Evolutionary conservation across 37 sponge, comb jelly and placozoan species (phyloP).

Genomic region (Crambe crambe): DNA sequence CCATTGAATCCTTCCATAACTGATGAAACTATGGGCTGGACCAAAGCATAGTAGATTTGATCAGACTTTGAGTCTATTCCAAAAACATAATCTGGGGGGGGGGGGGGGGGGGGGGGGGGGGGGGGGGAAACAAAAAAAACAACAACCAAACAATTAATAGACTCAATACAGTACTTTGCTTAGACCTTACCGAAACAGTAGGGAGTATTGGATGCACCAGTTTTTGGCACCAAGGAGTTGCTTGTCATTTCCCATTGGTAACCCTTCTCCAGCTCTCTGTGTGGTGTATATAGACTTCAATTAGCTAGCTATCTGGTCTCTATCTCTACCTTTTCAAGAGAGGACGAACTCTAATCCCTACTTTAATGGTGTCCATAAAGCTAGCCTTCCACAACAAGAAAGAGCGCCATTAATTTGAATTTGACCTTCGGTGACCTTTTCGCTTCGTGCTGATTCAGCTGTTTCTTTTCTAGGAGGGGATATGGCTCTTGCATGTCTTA

Average conservation of each 20-base stretch:
- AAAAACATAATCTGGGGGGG: conserved; percentile 68
- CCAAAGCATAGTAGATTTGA: conserved; percentile 52
- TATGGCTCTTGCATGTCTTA: neutral
- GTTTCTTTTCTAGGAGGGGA: too few relatives aligned
- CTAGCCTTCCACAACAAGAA: too few relatives aligned
- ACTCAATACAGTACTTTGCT: too few relatives aligned
- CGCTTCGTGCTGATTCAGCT: neutral
- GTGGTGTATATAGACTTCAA: neutral
- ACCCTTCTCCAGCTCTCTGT: neutral
- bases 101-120: neutral
- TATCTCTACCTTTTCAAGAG: conserved; percentile 28
- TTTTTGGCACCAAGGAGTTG: neutral
- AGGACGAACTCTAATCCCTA: conserved; percentile 65
- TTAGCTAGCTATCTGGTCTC: neutral
- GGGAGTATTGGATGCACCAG: neutral
- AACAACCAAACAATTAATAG: too few relatives aligned
- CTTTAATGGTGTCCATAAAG: conserved; percentile 57
- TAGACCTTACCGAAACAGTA: conserved; percentile 21
- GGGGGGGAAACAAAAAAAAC: too few relatives aligned
- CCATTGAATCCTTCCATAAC: conserved; percentile 91
- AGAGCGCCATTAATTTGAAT: neutral
- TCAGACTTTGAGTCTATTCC: conserved; percentile 4
- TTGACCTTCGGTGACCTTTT: neutral
- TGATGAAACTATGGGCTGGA: conserved; percentile 58
- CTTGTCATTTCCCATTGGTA: neutral